Conservation (phyloP, 2,113 vertebrate species). For the Zosterops pallidus region DNA sequence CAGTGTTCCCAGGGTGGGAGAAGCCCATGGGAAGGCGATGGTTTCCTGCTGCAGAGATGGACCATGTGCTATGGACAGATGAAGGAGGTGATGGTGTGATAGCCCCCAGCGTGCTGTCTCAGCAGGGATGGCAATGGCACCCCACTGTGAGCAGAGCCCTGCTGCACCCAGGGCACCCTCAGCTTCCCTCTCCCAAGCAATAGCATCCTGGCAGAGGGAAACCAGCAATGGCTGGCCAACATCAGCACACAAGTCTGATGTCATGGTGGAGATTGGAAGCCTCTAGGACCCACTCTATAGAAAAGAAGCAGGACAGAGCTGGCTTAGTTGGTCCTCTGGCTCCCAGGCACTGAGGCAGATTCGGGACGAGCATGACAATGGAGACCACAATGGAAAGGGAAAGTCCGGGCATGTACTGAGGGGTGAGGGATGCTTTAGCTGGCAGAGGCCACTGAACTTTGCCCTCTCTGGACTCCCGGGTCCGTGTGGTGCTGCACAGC, state of each 20-base stretch:
- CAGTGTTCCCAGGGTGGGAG: not conserved
- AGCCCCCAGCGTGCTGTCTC: not conserved
- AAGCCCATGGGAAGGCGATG: accelerated
- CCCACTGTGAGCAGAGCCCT: not conserved
- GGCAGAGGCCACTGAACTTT: not conserved
- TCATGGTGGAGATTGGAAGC: not conserved
- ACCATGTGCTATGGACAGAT: not conserved
- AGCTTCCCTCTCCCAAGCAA: not conserved
- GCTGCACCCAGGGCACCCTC: not conserved
- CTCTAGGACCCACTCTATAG: not conserved
- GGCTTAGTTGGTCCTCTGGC: not conserved
- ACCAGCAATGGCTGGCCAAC: not conserved
- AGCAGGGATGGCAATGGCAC: not conserved
- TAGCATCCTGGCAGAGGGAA: not conserved
- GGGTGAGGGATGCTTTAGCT: not conserved
- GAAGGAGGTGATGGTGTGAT: accelerated
- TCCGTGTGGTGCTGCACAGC: accelerated
- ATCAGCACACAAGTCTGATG: not conserved
- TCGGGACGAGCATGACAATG: accelerated
- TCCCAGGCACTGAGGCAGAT: not conserved
- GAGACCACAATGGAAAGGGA: not conserved
- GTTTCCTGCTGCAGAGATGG: not conserved
- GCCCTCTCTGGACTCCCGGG: accelerated
- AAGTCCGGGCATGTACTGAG: accelerated
- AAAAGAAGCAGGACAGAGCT: not conserved